Evolutionary conservation across 2,113 vertebrate species (phyloP).

Genomic region (Siphamia tubifer): DNA sequence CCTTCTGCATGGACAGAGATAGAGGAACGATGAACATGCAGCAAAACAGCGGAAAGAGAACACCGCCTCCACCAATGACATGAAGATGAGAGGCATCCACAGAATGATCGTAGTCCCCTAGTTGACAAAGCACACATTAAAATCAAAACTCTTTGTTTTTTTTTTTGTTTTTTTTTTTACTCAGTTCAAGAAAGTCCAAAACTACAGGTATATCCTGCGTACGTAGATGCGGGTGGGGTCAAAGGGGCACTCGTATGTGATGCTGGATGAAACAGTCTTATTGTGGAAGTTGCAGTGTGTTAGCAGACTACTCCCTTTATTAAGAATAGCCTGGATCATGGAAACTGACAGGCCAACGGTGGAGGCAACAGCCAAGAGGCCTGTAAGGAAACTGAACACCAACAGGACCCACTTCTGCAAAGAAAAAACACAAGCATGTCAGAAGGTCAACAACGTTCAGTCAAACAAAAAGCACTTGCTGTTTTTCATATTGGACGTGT

Average conservation of each 20-base stretch:
- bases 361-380: conserved; percentile 79
- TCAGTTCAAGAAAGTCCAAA: neutral
- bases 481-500: too few species aligned
- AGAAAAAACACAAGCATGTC: neutral
- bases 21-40: conserved; percentile 75
- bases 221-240: conserved; percentile 90
- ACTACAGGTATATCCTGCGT: conserved; percentile 60
- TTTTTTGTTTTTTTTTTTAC: neutral
- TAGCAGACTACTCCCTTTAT: conserved; percentile 77
- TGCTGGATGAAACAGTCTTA: conserved; percentile 41
- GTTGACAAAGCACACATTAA: neutral
- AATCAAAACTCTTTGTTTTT: too few species aligned
- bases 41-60: conserved; percentile 83
- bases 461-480: too few species aligned
- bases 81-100: conserved; percentile 84
- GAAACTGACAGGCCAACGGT: conserved; percentile 77
- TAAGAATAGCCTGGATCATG: conserved; percentile 78
- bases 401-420: conserved; percentile 84
- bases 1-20: conserved; percentile 76
- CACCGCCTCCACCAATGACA: conserved; percentile 74
- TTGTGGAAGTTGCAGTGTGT: conserved; percentile 66
- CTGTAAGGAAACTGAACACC: conserved; percentile 78
- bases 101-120: conserved; percentile 88
- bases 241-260: conserved; percentile 85
- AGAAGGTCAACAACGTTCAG: too few species aligned